Evolutionary conservation across 1,140 invertebrate species (phyloP).

Genomic region (Drosophila lacertosa): DNA sequence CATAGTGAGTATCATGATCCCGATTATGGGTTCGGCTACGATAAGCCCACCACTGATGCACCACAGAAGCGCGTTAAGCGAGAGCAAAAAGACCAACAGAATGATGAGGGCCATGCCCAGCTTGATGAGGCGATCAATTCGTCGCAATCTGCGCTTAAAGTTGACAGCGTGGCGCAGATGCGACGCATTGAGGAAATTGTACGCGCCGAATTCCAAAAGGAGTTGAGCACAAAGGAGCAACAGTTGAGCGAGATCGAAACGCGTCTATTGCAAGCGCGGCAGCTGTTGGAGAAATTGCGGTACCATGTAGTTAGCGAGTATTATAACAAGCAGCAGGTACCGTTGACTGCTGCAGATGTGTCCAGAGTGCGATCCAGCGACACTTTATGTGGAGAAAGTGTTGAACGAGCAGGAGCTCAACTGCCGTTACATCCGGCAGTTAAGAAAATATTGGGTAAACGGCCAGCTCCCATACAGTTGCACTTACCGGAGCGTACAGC

Average conservation of each 20-base stretch:
- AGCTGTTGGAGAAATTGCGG: conserved; percentile 89
- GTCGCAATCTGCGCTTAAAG: neutral
- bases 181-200: conserved; percentile 52
- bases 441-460: conserved; percentile 88
- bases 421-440: conserved; percentile 90
- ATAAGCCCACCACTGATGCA: neutral
- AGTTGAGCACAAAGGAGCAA: conserved; percentile 85
- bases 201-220: conserved; percentile 85
- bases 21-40: conserved; percentile 52
- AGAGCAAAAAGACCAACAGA: neutral
- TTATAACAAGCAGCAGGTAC: conserved; percentile 88
- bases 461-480: conserved; percentile 75
- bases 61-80: conserved; percentile 32
- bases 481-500: conserved; percentile 84
- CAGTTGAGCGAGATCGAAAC: conserved; percentile 86
- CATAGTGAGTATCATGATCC: conserved; percentile 81
- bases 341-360: conserved; percentile 84
- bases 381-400: conserved; percentile 52
- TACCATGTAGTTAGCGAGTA: conserved; percentile 88
- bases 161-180: conserved; percentile 19
- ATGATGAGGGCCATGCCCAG: neutral
- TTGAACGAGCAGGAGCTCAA: conserved; percentile 82
- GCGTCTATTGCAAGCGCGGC: conserved; percentile 86
- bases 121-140: neutral
- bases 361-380: conserved; percentile 81